Evolutionary conservation across 2,888 invertebrate genomes (phyloP), one percentile per base, ranked within the genome.

Genomic region (Cylindroiulus punctatus): DNA sequence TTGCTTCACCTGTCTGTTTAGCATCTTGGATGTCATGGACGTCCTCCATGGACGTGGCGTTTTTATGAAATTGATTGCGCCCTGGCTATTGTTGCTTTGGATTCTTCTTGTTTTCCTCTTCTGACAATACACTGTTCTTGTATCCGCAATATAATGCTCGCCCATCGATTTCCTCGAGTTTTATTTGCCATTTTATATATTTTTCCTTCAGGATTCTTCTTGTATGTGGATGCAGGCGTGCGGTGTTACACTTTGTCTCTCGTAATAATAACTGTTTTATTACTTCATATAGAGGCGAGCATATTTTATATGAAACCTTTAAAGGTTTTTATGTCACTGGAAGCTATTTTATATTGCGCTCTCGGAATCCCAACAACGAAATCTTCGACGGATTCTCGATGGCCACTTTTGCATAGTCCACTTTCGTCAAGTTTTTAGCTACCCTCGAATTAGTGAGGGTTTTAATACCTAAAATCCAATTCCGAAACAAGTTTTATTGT

Each of bases 261-360:
- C 7, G 47, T 65, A 22, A 65, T 65, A 65, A 65, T 65, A 65
- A 65, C 65, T 26, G 26, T 65, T 65, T 65, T 65, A 65, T 65
- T 65, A 26, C 65, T 65, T 65, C 65, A 65, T 65, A 65, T 65
- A 65, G 65, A 65, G 26, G 65, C 22, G 26, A 22, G 65, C 26
- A 65, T 65, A 65, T 65, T 65, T 65, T 65, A 65, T 65, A 65
- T 26, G 65, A 65, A 65, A 65, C 65, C 65, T 65, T 65, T 65
- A 65, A 65, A 26, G 65, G 4, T 26, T 65, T 65, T 57, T 57
- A 57, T 65, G 65, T 65, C 65, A 10, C n/a, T 22, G 10, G 26
- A 26, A 65, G 26, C 65, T 65, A 65, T 65, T 65, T 65, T 22
- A 10, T 65, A 65, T 65, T 26, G 65, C 65, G 8, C 26, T 65